Percentiles rank a stretch among this genome's conserved stretches.
Conservation (phyloP, 2,888 invertebrate species). For the Agrotis exclamationis region DNA sequence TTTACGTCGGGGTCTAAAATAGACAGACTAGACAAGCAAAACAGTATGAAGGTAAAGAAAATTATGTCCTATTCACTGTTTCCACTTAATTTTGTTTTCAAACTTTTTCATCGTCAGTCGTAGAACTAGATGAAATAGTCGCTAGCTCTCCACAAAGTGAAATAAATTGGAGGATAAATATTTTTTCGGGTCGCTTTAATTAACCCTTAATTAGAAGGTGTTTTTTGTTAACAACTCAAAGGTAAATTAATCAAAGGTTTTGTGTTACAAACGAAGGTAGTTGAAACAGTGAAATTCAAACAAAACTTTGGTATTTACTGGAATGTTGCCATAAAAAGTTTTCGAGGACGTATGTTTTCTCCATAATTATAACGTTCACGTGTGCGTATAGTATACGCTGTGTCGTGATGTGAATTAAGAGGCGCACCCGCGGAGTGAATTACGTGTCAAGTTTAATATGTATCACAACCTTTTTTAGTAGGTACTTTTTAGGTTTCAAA, state of each 20-base stretch:
- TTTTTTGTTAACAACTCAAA: conserved; percentile 30
- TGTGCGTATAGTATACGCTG: too few species aligned
- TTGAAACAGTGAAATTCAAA: conserved; percentile 16
- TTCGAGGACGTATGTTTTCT: too few species aligned
- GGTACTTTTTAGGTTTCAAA: too few species aligned
- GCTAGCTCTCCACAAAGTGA: conserved; percentile 16
- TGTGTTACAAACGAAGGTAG: conserved; percentile 15
- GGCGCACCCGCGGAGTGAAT: too few species aligned
- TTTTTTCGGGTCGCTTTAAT: conserved; percentile 39
- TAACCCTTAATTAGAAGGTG: conserved; percentile 32
- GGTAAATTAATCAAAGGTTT: conserved; percentile 32
- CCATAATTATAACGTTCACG: neutral
- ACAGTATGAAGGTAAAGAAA: conserved; percentile 1
- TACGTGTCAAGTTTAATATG: too few species aligned
- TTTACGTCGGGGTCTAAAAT: neutral
- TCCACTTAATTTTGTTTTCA: conserved; percentile 5
- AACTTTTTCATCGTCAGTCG: conserved; percentile 16
- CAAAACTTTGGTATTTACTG: conserved; percentile 5
- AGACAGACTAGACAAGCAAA: neutral
- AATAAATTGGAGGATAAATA: conserved; percentile 39
- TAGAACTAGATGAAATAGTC: conserved; percentile 11
- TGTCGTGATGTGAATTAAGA: too few species aligned
- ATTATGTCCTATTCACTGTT: conserved; percentile 12
- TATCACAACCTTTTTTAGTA: too few species aligned
- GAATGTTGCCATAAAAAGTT: too few species aligned